Base-by-base conservation (phyloP, 1,140 invertebrate genomes). In the Aethina tumida region DNA sequence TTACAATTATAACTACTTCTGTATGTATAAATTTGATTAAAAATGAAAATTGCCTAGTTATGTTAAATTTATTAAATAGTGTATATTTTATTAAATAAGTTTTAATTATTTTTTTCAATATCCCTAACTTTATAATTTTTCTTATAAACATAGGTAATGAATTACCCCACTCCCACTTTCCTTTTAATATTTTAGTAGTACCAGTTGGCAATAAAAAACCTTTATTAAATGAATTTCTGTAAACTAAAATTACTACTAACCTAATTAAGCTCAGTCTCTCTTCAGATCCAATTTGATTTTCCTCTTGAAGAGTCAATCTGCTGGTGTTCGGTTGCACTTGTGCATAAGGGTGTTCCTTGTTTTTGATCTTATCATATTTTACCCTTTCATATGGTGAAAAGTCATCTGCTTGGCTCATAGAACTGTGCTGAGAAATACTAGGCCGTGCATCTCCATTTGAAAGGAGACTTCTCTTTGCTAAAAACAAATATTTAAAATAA, bases 311-410 rank as follows among this genome's bases (percentile, higher is more conserved):
- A 8, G 20, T 20, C 14, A 39, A 20, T 12, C 45, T 17, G 20
- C 36, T 40, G 2, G 43, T 38, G 7, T 34, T 41, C 5, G 47
- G 52, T 52, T 75, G 72, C 14, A 81, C 64, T 60, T 78, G 74
- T 12, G 77, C 77, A 55, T 81, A 81, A 0, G 77, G 77, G 60
- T 81, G 76, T 59, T 81, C 77, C 33, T 60, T 64, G 39, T 61
- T 61, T 40, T 61, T 60, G 13, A 68, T 58, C 55, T 68, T 66
- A 41, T 69, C 70, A 53, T 71, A 73, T 35, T 68, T 64, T 13
- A 77, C 69, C 43, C 69, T 65, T 3, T 73, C 67, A 51, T 76
- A 77, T n/a, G 71, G 72, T 35, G 70, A 67, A 40, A 65, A 70
- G 35, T 72, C 70, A 39, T 73, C 73, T 20, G 72, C 68, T 55